Evolutionary conservation across 2,888 invertebrate species (phyloP), one percentile per base, ranked within the genome.

Genomic region (Tetanocera ferruginea): DNA sequence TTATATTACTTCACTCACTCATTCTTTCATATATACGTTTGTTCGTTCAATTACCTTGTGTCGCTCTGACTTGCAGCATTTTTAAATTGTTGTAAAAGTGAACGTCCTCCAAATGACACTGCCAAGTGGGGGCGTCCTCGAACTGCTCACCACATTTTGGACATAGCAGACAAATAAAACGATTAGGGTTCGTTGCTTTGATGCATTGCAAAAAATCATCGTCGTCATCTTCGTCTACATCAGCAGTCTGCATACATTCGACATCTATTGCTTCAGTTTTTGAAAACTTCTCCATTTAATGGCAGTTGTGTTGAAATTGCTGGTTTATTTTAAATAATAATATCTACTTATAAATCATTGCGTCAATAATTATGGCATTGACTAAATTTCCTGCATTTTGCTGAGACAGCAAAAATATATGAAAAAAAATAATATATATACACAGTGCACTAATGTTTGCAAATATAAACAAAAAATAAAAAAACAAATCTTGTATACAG

Each of bases 111-210:
- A 78, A 69, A n/a, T 78, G 78, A 3, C 67, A 66, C 11, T 75
- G 69, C 74, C 74, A 78, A 17, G 43, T 43, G 0, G 78, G 28
- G 11, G 43, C 37, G 43, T 73, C 43, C 8, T 62, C 52, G 52
- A 78, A 75, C 6, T 70, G 49, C 66, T 71, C 43, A 43, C 78
- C 78, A 52, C 78, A 78, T 8, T 60, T 55, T 2, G 77, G 77
- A 55, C 77, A 77, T 11, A 77, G 23, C 2, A 77, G n/a, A 51
- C 73, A 67, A 14, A 67, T 31, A 31, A 77, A 74, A n/a, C 57
- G n/a, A 11, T 55, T 43, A 3, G 69, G 73, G n/a, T 69, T 73
- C 4, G 73, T 57, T 49, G 67, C 43, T 34, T 34, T 73, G 25
- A 73, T 60, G 11, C 52, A 31, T 43, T 74, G 55, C 19, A 43